phyloP scores from a whole-genome alignment of 2,888 invertebrate genomes.

The Cephus pulcher region DNA sequence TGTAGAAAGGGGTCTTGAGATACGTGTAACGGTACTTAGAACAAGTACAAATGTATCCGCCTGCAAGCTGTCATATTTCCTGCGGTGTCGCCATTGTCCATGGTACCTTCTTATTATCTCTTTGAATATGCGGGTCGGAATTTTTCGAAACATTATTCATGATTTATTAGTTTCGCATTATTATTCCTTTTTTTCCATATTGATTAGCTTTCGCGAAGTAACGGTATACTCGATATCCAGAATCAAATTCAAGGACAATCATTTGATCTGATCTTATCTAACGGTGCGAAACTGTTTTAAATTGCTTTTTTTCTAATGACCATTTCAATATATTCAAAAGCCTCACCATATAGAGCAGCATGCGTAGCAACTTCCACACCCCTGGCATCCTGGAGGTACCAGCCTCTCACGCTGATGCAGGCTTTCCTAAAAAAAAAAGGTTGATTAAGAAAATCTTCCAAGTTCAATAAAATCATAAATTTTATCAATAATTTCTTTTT shows the following conservation, averaged over 20 bases:
- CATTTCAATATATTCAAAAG: background rate
- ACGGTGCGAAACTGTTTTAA: background rate
- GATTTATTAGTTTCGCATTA: constrained; percentile 22
- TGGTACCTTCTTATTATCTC: constrained; percentile 37
- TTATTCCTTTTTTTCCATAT: constrained; percentile 11
- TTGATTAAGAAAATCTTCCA: background rate
- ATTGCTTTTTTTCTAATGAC: background rate
- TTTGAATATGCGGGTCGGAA: constrained; percentile 18
- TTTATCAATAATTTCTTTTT: no score
- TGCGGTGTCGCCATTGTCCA: constrained; percentile 42
- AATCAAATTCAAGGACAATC: background rate
- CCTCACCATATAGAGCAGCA: constrained; percentile 65
- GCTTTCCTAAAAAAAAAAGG: constrained; percentile 35
- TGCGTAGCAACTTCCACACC: constrained; percentile 64
- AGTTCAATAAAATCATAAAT: no score
- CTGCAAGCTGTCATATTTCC: constrained; percentile 58
- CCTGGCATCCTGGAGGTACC: constrained; percentile 65
- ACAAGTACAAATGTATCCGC: constrained; percentile 59
- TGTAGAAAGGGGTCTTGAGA: background rate
- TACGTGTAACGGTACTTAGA: constrained; percentile 55
- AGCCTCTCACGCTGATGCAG: constrained; percentile 63
- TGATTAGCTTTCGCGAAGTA: background rate
- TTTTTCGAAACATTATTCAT: constrained; percentile 16
- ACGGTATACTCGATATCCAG: background rate
- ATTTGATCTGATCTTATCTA: background rate